Percentiles rank a stretch among this genome's conserved stretches.
Conservation (phyloP, 2,113 vertebrate genomes). For the Thalassoma bifasciatum region DNA sequence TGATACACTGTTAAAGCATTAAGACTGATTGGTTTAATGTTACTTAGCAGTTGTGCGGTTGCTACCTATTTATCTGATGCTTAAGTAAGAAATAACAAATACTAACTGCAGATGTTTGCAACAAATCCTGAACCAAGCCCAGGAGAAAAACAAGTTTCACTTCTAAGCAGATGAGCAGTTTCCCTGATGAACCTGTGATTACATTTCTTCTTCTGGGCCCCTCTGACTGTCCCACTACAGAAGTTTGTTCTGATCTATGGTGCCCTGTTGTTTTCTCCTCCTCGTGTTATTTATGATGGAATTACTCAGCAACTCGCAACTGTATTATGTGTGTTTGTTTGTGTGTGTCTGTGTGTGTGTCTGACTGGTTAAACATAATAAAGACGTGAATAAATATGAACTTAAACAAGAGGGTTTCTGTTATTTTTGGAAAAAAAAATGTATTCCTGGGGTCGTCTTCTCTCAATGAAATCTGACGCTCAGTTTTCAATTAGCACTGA, state of each 20-base stretch:
- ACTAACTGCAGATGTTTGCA: slow-evolving; percentile 15
- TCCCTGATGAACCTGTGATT: slow-evolving; percentile 20
- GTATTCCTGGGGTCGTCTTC: no score
- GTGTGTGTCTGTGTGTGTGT: slow-evolving; percentile 47
- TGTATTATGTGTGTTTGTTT: slow-evolving; percentile 6
- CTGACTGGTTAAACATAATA: slow-evolving; percentile 60
- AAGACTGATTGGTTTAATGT: slow-evolving; percentile 37
- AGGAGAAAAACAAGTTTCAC: slow-evolving; percentile 13
- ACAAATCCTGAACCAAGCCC: slow-evolving; percentile 25
- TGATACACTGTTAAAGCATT: slow-evolving; percentile 15
- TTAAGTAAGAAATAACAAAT: slow-evolving; percentile 25
- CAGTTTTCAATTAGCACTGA: no score
- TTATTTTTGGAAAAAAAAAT: background rate
- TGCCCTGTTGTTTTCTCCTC: slow-evolving; percentile 39
- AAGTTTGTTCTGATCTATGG: slow-evolving; percentile 39
- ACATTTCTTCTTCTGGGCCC: slow-evolving; percentile 37
- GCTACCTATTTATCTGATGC: slow-evolving; percentile 28
- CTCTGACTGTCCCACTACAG: slow-evolving; percentile 25
- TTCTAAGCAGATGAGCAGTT: slow-evolving; percentile 23
- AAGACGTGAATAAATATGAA: slow-evolving; percentile 52
- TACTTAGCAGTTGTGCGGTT: slow-evolving; percentile 16
- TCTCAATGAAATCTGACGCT: no score
- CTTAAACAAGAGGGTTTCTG: slow-evolving; percentile 10
- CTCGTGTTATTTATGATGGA: slow-evolving; percentile 28
- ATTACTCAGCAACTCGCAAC: slow-evolving; percentile 35